Conservation (phyloP, 30 jellyfish, hydroid and myxozoan genomes). For the Clytia hemisphaerica region DNA sequence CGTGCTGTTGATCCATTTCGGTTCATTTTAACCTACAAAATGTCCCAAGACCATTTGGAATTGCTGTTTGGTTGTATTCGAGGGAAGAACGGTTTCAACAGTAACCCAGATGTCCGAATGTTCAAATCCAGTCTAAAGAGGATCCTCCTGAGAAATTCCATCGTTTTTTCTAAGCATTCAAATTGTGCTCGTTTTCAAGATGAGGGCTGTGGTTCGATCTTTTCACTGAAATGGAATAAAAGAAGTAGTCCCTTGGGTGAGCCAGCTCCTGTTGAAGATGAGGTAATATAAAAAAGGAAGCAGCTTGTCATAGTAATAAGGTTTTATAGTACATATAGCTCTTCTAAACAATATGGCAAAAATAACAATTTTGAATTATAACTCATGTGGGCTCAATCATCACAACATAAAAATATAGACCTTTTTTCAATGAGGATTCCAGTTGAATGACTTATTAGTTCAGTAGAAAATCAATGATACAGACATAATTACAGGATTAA, state of each 20-base stretch:
- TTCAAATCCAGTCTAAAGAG: constrained; percentile 22
- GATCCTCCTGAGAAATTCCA: constrained; percentile 21
- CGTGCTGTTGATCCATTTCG: constrained; percentile 28
- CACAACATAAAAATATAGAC: too few species aligned
- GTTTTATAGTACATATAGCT: too few species aligned
- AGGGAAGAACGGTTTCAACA: constrained; percentile 32
- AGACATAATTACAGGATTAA: too few species aligned
- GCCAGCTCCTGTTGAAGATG: not conserved
- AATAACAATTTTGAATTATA: too few species aligned
- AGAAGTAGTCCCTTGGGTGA: constrained; percentile 23
- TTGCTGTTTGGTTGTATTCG: constrained; percentile 44
- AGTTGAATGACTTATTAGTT: too few species aligned
- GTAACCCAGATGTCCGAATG: constrained; percentile 33
- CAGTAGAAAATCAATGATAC: too few species aligned
- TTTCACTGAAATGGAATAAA: constrained; percentile 22
- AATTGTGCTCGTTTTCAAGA: constrained; percentile 31
- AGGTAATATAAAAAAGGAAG: not conserved
- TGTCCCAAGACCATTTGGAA: constrained; percentile 55
- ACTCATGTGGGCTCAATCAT: too few species aligned
- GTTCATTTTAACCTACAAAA: constrained; percentile 39
- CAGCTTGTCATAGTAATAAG: not conserved
- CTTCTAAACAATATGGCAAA: too few species aligned
- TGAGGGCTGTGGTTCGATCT: constrained; percentile 15
- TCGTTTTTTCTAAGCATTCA: constrained; percentile 34
- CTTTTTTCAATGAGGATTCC: too few species aligned